phyloP scores from a whole-genome alignment of 2,797 vertebrate species.

The Tolypeutes matacus region DNA sequence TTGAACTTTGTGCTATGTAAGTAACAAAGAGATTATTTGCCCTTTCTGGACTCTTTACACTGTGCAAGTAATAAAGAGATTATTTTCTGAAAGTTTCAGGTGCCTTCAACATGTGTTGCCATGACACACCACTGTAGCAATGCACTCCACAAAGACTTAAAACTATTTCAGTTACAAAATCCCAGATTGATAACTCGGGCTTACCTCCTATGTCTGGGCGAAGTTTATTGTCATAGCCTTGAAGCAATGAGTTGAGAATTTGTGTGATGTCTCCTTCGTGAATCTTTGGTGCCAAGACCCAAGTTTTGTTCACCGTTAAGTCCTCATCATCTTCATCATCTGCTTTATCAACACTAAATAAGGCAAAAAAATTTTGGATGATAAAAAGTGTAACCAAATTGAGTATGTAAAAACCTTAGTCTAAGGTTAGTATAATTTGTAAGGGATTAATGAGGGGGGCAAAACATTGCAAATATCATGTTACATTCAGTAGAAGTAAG shows the following conservation, averaged over 20 bases:
- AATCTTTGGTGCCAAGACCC: conserved; percentile 97
- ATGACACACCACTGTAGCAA: no score
- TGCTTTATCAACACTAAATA: conserved; percentile 91
- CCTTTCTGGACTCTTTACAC: no score
- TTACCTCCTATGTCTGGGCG: conserved; percentile 97
- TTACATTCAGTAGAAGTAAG: neutral
- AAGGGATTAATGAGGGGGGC: neutral
- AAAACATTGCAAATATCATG: neutral
- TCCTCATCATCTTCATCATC: conserved; percentile 98
- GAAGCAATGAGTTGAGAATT: conserved; percentile 96
- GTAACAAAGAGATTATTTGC: no score
- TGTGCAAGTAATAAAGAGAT: no score
- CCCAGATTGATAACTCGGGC: conserved; percentile 62
- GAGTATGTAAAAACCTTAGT: neutral
- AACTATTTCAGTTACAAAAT: neutral
- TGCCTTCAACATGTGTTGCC: no score
- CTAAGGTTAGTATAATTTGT: neutral
- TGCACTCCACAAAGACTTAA: neutral
- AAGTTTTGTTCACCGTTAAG: conserved; percentile 95
- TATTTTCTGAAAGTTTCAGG: no score
- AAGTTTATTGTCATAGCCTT: conserved; percentile 97
- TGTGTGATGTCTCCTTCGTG: conserved; percentile 97
- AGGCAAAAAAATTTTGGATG: neutral
- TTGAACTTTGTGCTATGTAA: no score
- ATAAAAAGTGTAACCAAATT: neutral